phyloP scores from a whole-genome alignment of 2,888 invertebrate genomes.

The Diabrotica balteata region DNA sequence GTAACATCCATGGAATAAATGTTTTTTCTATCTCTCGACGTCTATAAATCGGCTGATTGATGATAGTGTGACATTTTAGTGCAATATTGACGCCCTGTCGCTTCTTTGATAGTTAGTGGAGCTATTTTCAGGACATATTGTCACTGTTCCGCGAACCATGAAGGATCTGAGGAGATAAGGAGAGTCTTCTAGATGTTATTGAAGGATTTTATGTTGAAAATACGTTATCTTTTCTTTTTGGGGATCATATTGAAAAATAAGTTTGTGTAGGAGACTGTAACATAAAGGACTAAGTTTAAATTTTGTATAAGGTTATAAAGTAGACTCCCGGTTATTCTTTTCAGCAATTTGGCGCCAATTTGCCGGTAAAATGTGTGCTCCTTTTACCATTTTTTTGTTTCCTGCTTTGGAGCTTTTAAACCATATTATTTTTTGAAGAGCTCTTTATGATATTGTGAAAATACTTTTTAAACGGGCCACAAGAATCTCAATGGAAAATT shows the following conservation, averaged over 20 bases:
- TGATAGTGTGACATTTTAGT: slow-evolving; percentile 32
- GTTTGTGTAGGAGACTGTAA: neutral
- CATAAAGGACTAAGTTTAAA: neutral
- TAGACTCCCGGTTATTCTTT: no score
- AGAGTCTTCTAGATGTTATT: slow-evolving; percentile 18
- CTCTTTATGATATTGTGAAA: no score
- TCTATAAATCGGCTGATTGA: slow-evolving; percentile 32
- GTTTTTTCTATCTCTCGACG: slow-evolving; percentile 18
- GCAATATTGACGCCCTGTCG: slow-evolving; percentile 34
- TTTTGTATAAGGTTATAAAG: no score
- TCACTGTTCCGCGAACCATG: slow-evolving; percentile 31
- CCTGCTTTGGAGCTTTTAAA: no score
- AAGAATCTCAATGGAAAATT: no score
- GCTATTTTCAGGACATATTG: slow-evolving; percentile 28
- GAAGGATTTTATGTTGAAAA: slow-evolving; percentile 4
- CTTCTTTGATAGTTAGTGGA: slow-evolving; percentile 21
- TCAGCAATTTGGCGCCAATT: no score
- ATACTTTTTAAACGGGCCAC: no score
- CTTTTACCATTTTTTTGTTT: no score
- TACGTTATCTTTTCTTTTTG: slow-evolving; percentile 1
- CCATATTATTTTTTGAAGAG: no score
- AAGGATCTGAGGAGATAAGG: slow-evolving; percentile 27
- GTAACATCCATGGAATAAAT: neutral
- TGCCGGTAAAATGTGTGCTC: no score
- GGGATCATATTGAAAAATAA: neutral